phyloP scores from a whole-genome alignment of 2,113 vertebrate genomes.

The Dasyprocta punctata region DNA sequence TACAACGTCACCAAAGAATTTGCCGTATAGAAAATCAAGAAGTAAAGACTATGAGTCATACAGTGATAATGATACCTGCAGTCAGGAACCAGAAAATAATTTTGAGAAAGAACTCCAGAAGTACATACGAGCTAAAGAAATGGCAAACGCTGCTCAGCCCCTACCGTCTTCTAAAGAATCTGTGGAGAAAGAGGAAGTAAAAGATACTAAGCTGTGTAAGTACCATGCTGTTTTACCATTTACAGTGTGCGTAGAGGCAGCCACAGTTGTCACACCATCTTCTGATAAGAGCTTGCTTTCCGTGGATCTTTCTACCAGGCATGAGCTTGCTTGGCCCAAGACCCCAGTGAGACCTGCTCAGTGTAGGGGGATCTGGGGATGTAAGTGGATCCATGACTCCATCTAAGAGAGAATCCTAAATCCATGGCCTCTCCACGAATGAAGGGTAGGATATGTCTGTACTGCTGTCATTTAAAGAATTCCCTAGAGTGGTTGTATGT shows the following conservation, averaged over 20 bases:
- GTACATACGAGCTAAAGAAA: conserved; percentile 77
- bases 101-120: conserved; percentile 78
- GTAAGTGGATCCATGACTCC: not conserved
- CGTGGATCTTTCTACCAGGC: not conserved
- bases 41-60: conserved; percentile 75
- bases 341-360: not conserved
- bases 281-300: not conserved
- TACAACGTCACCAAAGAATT: not conserved
- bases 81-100: conserved; percentile 56
- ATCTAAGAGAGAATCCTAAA: not conserved
- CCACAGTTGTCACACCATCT: not conserved
- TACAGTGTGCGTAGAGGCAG: not conserved
- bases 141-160: conserved; percentile 29
- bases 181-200: conserved; percentile 6
- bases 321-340: not conserved
- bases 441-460: not conserved
- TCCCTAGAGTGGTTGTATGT: not conserved
- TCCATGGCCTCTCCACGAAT: not conserved
- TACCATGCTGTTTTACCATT: not conserved
- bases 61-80: conserved; percentile 57
- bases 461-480: not conserved
- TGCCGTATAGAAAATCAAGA: conserved; percentile 67
- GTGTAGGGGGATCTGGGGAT: not conserved
- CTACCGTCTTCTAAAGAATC: conserved; percentile 11
- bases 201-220: conserved; percentile 46